Percentiles rank a stretch among this genome's conserved stretches.
Conservation (phyloP, 2,797 vertebrate species). For the Aphelocoma californica region DNA sequence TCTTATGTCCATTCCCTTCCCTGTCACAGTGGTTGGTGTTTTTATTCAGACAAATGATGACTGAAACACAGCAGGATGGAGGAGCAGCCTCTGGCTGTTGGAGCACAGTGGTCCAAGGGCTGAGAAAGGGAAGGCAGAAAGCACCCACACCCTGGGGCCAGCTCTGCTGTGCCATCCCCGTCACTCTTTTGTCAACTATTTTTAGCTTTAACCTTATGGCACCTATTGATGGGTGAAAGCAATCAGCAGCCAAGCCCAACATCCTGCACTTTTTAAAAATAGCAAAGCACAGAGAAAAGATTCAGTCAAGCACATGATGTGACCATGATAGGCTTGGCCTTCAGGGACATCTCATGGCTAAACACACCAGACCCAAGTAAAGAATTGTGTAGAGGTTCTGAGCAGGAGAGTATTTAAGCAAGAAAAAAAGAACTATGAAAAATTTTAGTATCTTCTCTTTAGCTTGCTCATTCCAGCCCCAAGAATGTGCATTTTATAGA, state of each 20-base stretch:
- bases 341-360: not conserved
- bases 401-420: not conserved
- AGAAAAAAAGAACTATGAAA: not conserved
- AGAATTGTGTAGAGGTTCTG: not conserved
- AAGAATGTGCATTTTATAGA: not conserved
- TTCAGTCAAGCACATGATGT: not conserved
- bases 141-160: rapidly evolving
- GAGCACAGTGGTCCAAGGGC: rapidly evolving
- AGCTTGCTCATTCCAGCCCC: not conserved
- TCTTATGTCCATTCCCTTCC: rapidly evolving
- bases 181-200: not conserved
- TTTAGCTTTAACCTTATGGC: slow-evolving; percentile 19
- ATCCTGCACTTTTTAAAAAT: not conserved
- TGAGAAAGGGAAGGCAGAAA: not conserved
- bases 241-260: not conserved
- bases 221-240: not conserved
- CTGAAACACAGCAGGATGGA: rapidly evolving
- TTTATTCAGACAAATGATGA: not conserved
- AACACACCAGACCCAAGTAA: not conserved
- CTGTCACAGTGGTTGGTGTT: rapidly evolving
- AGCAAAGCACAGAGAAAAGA: not conserved
- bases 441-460: not conserved
- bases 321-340: not conserved
- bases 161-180: not conserved
- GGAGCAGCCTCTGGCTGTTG: not conserved